Conservation (phyloP, 2,888 invertebrate species). For the Lumbricus terrestris region DNA sequence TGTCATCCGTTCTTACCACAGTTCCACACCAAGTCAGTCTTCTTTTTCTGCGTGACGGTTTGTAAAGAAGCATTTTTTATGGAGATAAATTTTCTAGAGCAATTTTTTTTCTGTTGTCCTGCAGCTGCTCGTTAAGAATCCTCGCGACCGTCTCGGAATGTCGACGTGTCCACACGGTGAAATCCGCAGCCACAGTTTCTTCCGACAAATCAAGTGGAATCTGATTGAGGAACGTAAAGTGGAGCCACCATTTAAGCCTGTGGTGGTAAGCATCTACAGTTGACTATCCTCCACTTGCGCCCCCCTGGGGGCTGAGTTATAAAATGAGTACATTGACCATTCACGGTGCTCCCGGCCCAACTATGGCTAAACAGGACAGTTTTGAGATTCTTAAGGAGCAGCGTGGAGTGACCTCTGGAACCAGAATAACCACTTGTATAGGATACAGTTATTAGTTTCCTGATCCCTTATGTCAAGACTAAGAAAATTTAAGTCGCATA, state of each 20-base stretch:
- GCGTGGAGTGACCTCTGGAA: too few species aligned
- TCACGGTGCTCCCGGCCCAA: too few species aligned
- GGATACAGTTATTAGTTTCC: too few species aligned
- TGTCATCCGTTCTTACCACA: too few species aligned
- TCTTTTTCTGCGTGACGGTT: too few species aligned
- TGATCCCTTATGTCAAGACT: background rate
- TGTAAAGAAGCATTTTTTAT: background rate
- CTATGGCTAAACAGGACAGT: too few species aligned
- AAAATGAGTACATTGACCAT: background rate
- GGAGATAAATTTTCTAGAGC: background rate
- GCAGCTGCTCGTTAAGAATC: conserved; percentile 86
- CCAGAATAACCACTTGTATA: too few species aligned
- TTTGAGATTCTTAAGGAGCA: too few species aligned
- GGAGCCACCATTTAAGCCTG: conserved; percentile 90
- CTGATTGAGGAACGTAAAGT: conserved; percentile 81
- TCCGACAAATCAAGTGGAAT: conserved; percentile 83
- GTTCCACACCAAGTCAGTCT: too few species aligned
- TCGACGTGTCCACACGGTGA: conserved; percentile 83
- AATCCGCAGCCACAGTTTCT: conserved; percentile 87
- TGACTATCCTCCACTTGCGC: background rate
- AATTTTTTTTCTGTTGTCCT: background rate
- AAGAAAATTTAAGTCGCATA: background rate
- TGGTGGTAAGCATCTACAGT: conserved; percentile 71
- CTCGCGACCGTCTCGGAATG: conserved; percentile 82
- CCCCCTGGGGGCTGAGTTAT: background rate